Evolutionary conservation across 23 tunicate species (phyloP).

Genomic region (Halocynthia aurantium): DNA sequence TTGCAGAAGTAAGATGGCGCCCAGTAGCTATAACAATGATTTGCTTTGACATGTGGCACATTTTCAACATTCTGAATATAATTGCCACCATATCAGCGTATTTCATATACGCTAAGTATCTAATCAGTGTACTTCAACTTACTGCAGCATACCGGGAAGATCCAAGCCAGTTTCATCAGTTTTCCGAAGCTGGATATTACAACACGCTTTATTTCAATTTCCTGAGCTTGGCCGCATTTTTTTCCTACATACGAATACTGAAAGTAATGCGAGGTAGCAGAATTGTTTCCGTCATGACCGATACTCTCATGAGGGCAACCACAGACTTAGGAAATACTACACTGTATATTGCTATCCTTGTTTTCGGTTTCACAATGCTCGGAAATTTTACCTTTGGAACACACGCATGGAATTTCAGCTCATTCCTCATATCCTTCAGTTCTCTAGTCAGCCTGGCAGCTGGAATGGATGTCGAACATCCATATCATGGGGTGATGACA

Average conservation of each 20-base stretch:
- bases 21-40: conserved; percentile 14
- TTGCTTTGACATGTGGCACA: conserved; percentile 38
- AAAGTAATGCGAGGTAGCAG: conserved; percentile 68
- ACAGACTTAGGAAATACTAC: conserved; percentile 26
- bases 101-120: conserved; percentile 16
- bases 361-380: conserved; percentile 33
- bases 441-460: conserved; percentile 21
- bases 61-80: conserved; percentile 11
- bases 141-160: conserved; percentile 24
- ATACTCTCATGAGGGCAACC: conserved; percentile 26
- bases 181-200: conserved; percentile 35
- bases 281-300: conserved; percentile 49
- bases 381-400: conserved; percentile 28
- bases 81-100: conserved; percentile 32
- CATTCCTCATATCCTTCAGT: conserved; percentile 2
- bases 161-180: conserved; percentile 30
- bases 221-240: conserved; percentile 30
- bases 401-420: conserved; percentile 2
- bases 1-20: conserved; percentile 37
- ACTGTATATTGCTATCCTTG: conserved; percentile 4
- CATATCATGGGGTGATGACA: conserved; percentile 18
- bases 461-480: conserved; percentile 47
- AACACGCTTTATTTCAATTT: conserved; percentile 3
- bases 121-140: conserved; percentile 6
- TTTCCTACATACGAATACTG: conserved; percentile 45